Percentiles rank a stretch among this genome's conserved stretches.
Conservation (phyloP, 1,140 invertebrate genomes). For the Anoplolepis gracilipes region DNA sequence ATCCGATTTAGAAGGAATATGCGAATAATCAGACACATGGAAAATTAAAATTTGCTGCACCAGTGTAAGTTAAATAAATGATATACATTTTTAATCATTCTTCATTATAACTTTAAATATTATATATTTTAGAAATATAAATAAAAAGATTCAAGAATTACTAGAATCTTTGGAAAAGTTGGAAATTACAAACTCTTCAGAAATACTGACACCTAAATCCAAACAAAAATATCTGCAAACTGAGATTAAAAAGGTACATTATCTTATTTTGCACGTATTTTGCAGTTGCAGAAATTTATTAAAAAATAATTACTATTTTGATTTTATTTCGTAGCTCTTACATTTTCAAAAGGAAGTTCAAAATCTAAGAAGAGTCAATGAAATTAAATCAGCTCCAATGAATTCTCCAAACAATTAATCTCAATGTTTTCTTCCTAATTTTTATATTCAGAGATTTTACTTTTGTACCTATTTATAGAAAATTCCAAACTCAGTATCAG, state of each 20-base stretch:
- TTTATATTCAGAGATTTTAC: neutral
- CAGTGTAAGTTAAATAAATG: conserved; percentile 64
- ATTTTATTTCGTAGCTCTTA: conserved; percentile 67
- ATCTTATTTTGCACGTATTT: conserved; percentile 6
- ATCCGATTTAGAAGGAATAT: conserved; percentile 45
- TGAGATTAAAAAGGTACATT: conserved; percentile 75
- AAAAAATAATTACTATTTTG: conserved; percentile 38
- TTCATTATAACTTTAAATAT: neutral
- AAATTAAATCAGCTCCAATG: conserved; percentile 3
- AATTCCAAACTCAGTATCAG: conserved; percentile 61
- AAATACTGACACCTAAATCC: conserved; percentile 53
- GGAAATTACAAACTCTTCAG: conserved; percentile 44
- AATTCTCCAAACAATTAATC: conserved; percentile 25
- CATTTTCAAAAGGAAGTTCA: conserved; percentile 69
- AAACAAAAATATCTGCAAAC: conserved; percentile 68
- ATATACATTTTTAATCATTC: neutral
- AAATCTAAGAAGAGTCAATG: conserved; percentile 66
- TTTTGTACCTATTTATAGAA: neutral
- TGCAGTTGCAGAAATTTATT: conserved; percentile 33
- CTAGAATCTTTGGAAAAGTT: conserved; percentile 66
- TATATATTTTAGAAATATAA: conserved; percentile 72
- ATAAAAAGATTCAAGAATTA: conserved; percentile 70
- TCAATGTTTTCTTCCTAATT: conserved; percentile 12
- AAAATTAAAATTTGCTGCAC: conserved; percentile 39
- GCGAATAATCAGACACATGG: neutral